These are phyloP conservation scores for Ictalurus furcatus DNA, from an alignment of 2,113 vertebrate genomes.

Conservation along the genomic window DNA sequence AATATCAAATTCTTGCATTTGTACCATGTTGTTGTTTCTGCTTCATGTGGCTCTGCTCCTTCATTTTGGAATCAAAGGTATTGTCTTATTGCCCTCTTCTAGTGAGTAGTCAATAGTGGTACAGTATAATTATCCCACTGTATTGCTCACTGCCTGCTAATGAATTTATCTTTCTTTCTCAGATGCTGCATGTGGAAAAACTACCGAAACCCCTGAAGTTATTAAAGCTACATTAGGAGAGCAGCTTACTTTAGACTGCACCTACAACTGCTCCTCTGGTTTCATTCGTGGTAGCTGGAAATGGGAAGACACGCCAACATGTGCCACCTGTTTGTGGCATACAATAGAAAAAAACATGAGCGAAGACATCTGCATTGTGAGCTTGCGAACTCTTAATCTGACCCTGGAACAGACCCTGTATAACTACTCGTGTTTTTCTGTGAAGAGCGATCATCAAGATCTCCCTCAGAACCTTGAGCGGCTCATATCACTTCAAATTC, in stretches of 20 bases:
- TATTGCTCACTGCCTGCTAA: not conserved
- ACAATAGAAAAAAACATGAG: not conserved
- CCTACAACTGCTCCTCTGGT: slow-evolving; percentile 69
- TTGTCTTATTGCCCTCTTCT: slow-evolving; percentile 15
- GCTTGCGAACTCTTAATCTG: slow-evolving; percentile 53
- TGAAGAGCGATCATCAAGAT: slow-evolving; percentile 47
- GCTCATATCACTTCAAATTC: slow-evolving; percentile 56
- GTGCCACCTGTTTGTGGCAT: slow-evolving; percentile 27
- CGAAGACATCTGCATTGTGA: slow-evolving; percentile 55
- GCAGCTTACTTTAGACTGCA: slow-evolving; percentile 65
- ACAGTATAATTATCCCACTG: not conserved
- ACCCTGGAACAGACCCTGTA: slow-evolving; percentile 52
- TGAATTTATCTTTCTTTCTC: slow-evolving; percentile 45
- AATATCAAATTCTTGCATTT: not conserved
- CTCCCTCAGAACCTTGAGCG: slow-evolving; percentile 53
- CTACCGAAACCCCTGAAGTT: slow-evolving; percentile 11
- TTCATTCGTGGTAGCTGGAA: slow-evolving; percentile 70
- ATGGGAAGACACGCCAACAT: not conserved
- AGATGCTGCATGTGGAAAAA: slow-evolving; percentile 54
- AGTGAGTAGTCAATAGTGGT: not conserved
- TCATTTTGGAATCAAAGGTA: slow-evolving; percentile 62
- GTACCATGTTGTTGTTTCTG: slow-evolving; percentile 50
- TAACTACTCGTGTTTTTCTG: slow-evolving; percentile 66
- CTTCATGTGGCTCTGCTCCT: slow-evolving; percentile 55
- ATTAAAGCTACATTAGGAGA: slow-evolving; percentile 56